A percentile compares a stretch with the other conserved stretches of the same genome.
Evolutionary conservation across 2,888 invertebrate genomes (phyloP).

Genomic region (Pardosa pseudoannulata): DNA sequence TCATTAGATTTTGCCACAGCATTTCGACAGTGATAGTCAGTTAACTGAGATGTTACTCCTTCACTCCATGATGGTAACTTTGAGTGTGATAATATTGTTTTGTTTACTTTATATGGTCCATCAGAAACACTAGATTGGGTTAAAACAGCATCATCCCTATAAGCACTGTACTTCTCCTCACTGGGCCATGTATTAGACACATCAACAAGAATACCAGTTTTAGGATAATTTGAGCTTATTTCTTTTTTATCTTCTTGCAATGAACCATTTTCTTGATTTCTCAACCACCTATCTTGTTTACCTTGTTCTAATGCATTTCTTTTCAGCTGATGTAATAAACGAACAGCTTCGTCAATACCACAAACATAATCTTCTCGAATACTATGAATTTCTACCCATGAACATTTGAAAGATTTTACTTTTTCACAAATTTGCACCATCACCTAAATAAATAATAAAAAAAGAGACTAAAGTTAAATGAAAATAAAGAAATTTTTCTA

Average conservation of each 20-base stretch:
- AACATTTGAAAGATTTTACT: constrained; percentile 67
- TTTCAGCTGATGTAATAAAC: constrained; percentile 72
- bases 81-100: constrained; percentile 48
- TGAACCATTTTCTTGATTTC: constrained; percentile 53
- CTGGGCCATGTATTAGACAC: constrained; percentile 68
- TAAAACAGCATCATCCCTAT: constrained; percentile 29
- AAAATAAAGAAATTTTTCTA: no score
- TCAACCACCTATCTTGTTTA: constrained; percentile 54
- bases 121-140: constrained; percentile 29
- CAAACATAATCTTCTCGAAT: constrained; percentile 72
- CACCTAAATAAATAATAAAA: no score
- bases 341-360: constrained; percentile 71
- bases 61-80: constrained; percentile 71
- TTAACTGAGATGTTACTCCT: constrained; percentile 43
- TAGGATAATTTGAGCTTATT: constrained; percentile 34
- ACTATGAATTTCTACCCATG: constrained; percentile 73
- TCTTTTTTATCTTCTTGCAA: constrained; percentile 49
- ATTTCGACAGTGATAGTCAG: constrained; percentile 33
- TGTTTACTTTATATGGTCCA: constrained; percentile 48
- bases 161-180: constrained; percentile 28
- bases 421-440: constrained; percentile 73
- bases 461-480: no score
- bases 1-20: constrained; percentile 42
- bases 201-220: constrained; percentile 70
- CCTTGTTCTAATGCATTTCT: constrained; percentile 58